A percentile compares a stretch with the other conserved stretches of the same genome.
Conservation (phyloP, 2,113 vertebrate genomes). For the Oreotragus oreotragus region DNA sequence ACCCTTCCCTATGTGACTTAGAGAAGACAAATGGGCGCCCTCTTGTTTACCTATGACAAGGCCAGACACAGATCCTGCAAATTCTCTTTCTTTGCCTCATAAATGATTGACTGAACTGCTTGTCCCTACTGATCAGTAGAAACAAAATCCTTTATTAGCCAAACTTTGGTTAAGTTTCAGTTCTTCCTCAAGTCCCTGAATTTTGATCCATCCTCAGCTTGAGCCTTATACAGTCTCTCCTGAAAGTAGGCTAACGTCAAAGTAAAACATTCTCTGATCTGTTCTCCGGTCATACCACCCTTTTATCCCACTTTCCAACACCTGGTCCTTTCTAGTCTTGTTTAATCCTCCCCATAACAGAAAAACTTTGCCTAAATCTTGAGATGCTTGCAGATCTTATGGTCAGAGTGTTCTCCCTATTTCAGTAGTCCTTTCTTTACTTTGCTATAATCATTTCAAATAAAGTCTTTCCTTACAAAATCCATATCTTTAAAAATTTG, state of each 20-base stretch:
- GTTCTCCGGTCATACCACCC: background rate
- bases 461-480: background rate
- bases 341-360: background rate
- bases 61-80: background rate
- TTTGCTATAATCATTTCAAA: background rate
- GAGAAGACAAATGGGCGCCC: background rate
- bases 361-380: background rate
- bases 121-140: background rate
- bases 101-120: background rate
- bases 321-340: background rate
- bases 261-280: background rate
- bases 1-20: background rate
- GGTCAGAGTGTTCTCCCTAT: background rate
- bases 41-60: background rate
- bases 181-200: background rate
- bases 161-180: background rate
- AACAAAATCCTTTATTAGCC: background rate
- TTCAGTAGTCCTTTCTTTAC: background rate
- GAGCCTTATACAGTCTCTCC: background rate
- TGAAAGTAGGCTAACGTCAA: background rate
- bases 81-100: background rate
- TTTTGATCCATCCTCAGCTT: background rate
- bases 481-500: background rate
- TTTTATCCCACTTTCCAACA: background rate
- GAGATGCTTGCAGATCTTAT: background rate